Evolutionary conservation across 2,113 vertebrate genomes (phyloP).

Genomic region (Rutilus rutilus): DNA sequence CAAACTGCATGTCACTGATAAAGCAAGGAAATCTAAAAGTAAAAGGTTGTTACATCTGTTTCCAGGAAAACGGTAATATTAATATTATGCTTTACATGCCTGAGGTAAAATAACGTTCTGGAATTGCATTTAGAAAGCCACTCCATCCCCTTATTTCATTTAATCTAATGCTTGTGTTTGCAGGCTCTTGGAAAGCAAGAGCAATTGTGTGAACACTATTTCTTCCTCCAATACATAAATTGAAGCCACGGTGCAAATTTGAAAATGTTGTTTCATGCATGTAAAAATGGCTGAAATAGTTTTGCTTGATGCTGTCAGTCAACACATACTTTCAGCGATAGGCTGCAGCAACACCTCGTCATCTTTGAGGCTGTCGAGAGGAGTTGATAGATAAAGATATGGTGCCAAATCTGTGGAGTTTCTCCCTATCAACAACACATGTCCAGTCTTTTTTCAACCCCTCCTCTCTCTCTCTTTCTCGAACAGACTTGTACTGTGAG

Average conservation of each 20-base stretch:
- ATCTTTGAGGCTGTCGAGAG: constrained; percentile 46
- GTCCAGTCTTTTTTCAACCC: constrained; percentile 17
- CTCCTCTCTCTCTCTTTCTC: neutral
- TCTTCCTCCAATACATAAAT: neutral
- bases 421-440: constrained; percentile 51
- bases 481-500: constrained; percentile 3
- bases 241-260: neutral
- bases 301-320: constrained; percentile 21
- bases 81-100: constrained; percentile 13
- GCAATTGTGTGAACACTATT: neutral
- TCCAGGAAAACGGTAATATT: neutral
- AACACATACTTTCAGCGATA: constrained; percentile 44
- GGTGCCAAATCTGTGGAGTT: constrained; percentile 46
- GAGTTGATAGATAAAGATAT: constrained; percentile 47
- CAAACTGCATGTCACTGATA: neutral
- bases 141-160: neutral
- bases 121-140: neutral
- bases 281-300: constrained; percentile 29
- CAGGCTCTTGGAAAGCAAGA: neutral
- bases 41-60: neutral
- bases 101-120: neutral
- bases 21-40: neutral
- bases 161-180: neutral
- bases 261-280: neutral
- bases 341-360: constrained; percentile 33